Conservation (phyloP, 2,113 vertebrate species). For the Oryzias curvinotus region DNA sequence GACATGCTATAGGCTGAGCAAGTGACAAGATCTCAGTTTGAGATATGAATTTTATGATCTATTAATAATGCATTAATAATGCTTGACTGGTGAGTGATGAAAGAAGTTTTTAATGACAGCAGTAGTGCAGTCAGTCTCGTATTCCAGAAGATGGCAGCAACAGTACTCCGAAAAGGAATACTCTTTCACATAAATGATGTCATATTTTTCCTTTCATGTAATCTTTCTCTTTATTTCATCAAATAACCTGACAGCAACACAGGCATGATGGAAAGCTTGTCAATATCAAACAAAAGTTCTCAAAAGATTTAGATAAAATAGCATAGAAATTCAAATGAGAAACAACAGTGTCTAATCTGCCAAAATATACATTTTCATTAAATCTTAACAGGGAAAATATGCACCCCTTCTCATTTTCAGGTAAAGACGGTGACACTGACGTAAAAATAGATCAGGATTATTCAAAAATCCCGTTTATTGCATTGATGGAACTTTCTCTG, state of each 20-base stretch:
- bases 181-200: no score
- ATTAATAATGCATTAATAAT: neutral
- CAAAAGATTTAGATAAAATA: neutral
- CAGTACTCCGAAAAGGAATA: neutral
- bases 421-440: neutral
- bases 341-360: neutral
- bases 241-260: no score
- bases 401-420: neutral
- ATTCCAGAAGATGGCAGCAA: constrained; percentile 55
- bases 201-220: no score
- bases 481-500: constrained; percentile 58
- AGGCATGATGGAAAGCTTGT: neutral
- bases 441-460: constrained; percentile 25
- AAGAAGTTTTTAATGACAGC: neutral
- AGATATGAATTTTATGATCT: no score
- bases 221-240: no score
- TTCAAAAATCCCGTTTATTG: constrained; percentile 68
- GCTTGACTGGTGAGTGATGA: neutral
- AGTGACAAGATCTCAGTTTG: neutral
- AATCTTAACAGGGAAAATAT: neutral
- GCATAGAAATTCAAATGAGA: neutral
- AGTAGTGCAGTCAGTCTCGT: constrained; percentile 28
- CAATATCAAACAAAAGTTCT: neutral
- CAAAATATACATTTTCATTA: neutral
- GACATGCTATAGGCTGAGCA: neutral